Conservation (phyloP, 2,113 vertebrate species). For the Morone saxatilis region DNA sequence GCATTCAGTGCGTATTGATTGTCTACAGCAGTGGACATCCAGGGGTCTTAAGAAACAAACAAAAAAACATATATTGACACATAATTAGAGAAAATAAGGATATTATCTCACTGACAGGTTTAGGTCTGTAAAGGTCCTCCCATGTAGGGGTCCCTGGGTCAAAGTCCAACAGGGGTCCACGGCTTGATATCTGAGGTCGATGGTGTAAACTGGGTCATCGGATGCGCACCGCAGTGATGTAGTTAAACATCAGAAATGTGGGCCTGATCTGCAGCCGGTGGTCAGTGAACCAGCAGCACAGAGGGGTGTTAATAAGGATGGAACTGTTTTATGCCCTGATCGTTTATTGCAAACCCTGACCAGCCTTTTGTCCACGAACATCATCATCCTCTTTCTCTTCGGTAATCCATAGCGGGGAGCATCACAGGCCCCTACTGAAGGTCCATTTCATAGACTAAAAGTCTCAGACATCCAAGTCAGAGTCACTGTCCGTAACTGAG, state of each 20-base stretch:
- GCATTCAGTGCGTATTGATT: slow-evolving; percentile 60
- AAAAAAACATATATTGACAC: not conserved
- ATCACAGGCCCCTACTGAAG: slow-evolving; percentile 6
- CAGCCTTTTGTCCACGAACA: not conserved
- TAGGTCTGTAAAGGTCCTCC: slow-evolving; percentile 34
- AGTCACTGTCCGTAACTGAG: slow-evolving; percentile 97
- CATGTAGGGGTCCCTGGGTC: slow-evolving; percentile 18
- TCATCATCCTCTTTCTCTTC: not conserved
- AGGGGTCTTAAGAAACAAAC: slow-evolving; percentile 22
- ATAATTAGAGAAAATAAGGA: slow-evolving; percentile 40
- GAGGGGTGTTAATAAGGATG: not conserved
- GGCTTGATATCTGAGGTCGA: slow-evolving; percentile 7
- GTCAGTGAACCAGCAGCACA: not conserved
- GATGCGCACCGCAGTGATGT: slow-evolving; percentile 9
- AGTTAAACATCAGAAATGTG: slow-evolving; percentile 1
- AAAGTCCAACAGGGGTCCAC: slow-evolving; percentile 27
- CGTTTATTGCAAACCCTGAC: slow-evolving; percentile 23
- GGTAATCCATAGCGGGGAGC: not conserved
- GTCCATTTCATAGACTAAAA: slow-evolving; percentile 28
- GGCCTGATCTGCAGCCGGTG: slow-evolving; percentile 6
- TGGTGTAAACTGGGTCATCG: slow-evolving; percentile 10
- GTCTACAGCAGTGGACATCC: slow-evolving; percentile 56
- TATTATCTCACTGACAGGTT: slow-evolving; percentile 40
- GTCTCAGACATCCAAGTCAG: slow-evolving; percentile 96
- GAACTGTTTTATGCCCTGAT: slow-evolving; percentile 19